These are phyloP conservation scores for Myotis yumanensis DNA, from an alignment of 2,113 vertebrate genomes.

Conservation along the genomic window DNA sequence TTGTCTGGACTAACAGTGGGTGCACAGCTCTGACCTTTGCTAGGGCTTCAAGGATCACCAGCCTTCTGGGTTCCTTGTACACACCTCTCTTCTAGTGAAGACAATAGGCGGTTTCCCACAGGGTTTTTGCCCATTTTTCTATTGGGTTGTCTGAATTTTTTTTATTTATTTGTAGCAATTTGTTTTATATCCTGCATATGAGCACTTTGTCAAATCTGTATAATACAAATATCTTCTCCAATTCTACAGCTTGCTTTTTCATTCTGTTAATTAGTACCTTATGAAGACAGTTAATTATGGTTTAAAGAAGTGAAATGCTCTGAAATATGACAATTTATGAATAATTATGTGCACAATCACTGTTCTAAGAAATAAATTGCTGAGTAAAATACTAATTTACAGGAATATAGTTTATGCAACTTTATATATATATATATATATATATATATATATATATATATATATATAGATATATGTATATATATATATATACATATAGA, in stretches of 20 bases:
- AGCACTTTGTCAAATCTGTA: background rate
- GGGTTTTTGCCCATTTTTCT: background rate
- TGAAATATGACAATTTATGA: background rate
- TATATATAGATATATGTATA: background rate
- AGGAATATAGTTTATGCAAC: background rate
- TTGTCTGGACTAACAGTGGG: too few relatives aligned
- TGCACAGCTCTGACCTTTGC: too few relatives aligned
- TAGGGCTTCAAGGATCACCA: too few relatives aligned
- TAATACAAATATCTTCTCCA: background rate
- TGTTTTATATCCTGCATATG: background rate
- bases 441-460: background rate
- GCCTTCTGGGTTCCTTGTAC: too few relatives aligned
- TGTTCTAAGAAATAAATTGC: background rate
- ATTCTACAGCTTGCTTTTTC: background rate
- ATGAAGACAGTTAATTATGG: background rate
- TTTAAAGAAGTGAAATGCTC: constrained; percentile 9
- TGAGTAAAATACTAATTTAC: background rate
- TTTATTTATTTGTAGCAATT: background rate
- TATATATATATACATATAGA: background rate
- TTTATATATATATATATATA: background rate
- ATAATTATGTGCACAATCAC: background rate
- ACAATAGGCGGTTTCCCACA: too few relatives aligned
- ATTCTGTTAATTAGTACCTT: background rate
- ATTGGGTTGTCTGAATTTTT: background rate
- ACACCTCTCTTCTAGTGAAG: too few relatives aligned